Base-by-base conservation (phyloP, 2,888 invertebrate species). In the Cheilosia soror region DNA sequence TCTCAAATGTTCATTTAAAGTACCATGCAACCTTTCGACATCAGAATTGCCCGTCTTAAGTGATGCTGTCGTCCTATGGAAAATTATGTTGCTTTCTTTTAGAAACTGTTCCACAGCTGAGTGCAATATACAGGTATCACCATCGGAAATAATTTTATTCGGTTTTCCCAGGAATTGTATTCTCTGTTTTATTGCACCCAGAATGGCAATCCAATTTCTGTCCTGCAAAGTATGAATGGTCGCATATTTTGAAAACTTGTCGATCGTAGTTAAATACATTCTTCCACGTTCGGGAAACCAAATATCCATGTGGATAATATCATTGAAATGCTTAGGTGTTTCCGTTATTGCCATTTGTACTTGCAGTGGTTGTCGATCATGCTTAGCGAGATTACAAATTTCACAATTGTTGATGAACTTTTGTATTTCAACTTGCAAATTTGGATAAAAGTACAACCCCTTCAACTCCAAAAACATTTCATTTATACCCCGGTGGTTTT, bases 391-490 rank as follows among this genome's bases (percentile, higher is more conserved):
- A 25, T 71, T 71, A 29, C 73, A 73, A 53, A 65, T 47, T 25
- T 63, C 63, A 44, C 73, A 75, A 33, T 75, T 75, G 25, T 65
- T 75, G n/a, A 37, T 11, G 20, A 75, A 65, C 40, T 75, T 75
- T n/a, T 75, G 75, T 15, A 75, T 75, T 37, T 65, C 37, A 15
- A 27, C 13, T 51, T 66, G 66, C 13, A 65, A 37, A 51, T 51
- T 42, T 42, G 60, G 63, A 40, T 31, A 47, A 31, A 47, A 63
- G 31, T 51, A 51, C 37, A 13, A 13, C 29, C 20, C 6, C 37
- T 37, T 65, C 6, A 65, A 9, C 37, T 65, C 65, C 29, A 29
- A 6, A 13, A 51, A 13, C 4, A 49, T 37, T 44, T 65, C 65
- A 9, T 33, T 51, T 20, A 65, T 65, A n/a, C 37, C 49, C 7